Conservation (phyloP, 2,113 vertebrate species). For the Pseudopodoces humilis region DNA sequence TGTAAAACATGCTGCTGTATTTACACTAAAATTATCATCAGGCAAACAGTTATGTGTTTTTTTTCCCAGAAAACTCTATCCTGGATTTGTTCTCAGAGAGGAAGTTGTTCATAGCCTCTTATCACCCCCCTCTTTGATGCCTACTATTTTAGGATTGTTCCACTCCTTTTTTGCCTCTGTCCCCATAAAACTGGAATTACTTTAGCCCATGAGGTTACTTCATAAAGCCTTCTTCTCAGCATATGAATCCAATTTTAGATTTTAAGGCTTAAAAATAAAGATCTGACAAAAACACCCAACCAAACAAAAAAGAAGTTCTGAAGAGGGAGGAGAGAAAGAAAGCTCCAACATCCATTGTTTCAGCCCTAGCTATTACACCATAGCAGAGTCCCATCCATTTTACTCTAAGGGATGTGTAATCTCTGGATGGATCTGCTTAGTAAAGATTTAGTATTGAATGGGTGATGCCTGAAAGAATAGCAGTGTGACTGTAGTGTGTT, state of each 20-base stretch:
- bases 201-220: conserved; percentile 1
- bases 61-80: conserved; percentile 20
- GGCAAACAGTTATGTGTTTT: neutral
- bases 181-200: neutral
- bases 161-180: neutral
- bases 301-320: neutral
- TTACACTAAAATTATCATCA: conserved; percentile 12
- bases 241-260: neutral
- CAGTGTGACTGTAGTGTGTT: neutral
- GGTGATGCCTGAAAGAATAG: neutral
- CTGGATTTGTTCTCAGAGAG: conserved; percentile 14
- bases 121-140: neutral
- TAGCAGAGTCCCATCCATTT: neutral
- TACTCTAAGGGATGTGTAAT: neutral
- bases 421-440: neutral
- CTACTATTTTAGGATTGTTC: conserved; percentile 48
- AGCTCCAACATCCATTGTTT: neutral
- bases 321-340: neutral
- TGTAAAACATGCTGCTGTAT: conserved; percentile 14
- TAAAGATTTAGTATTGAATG: neutral
- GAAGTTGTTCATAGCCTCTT: conserved; percentile 23
- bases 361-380: neutral
- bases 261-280: conserved; percentile 35
- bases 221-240: neutral
- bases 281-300: neutral